Evolutionary conservation across 1,140 invertebrate genomes (phyloP), one percentile per base, ranked within the genome.

Genomic region (Drosophila setifemur): DNA sequence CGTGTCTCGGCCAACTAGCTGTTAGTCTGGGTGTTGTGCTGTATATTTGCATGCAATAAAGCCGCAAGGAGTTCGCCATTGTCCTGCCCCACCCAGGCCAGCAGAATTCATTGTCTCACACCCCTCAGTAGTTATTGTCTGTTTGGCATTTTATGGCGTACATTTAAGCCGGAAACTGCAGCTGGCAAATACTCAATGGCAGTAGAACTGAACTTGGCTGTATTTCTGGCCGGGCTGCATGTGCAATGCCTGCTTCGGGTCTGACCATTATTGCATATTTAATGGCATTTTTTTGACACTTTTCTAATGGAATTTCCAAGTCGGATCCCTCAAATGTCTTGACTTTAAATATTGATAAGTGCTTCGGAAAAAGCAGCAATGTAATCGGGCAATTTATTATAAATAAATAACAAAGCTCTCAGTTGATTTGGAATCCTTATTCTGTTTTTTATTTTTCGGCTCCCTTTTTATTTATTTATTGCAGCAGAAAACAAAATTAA

Each of bases 1-100:
- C 78, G 78, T 85, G 78, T 83, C 79, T 60, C 73, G 60, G 19
- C 69, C 79, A 85, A 83, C 49, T 78, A 69, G 54, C 77, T 76
- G 54, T 21, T 48, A 39, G 35, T 42, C 42, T 69, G 33, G 29
- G 19, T 63, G 47, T 37, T 66, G 14, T 53, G 43, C 25, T 67
- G 73, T 55, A 18, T 61, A 78, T 78, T 78, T 79, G 75, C 75
- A 78, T 78, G 69, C 75, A 79, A 79, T 64, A 79, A 83, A 52
- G 63, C 79, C 79, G 55, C 77, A 83, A 68, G 78, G 68, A 82
- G 54, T 50, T 58, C 0, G 53, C 53, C 35, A 23, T 2, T 8
- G 25, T 33, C 23, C 25, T 28, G 29, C 7, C 53, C 50, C 28
- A 18, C 40, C 43, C 40, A 23, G 11, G 33, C 28, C 21, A n/a